Evolutionary conservation across 2,113 vertebrate genomes (phyloP).

Genomic region (Datnioides undecimradiatus): DNA sequence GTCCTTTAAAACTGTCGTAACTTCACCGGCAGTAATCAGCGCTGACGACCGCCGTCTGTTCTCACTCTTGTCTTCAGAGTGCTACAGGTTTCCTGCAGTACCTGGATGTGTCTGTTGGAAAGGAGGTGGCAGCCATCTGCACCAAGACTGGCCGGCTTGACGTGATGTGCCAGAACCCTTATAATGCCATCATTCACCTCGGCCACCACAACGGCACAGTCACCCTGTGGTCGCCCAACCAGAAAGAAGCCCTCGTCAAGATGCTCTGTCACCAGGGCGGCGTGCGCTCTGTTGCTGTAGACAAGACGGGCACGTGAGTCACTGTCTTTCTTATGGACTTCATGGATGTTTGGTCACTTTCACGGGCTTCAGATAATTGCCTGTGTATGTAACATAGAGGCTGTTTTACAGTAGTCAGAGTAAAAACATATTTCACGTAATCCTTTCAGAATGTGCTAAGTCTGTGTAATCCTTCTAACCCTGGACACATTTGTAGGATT

Average conservation of each 20-base stretch:
- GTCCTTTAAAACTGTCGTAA: background rate
- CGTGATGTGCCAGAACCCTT: constrained; percentile 91
- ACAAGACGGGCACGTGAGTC: constrained; percentile 90
- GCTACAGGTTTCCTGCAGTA: constrained; percentile 91
- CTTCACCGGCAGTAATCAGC: background rate
- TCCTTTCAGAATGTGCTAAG: background rate
- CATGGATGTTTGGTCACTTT: background rate
- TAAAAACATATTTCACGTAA: background rate
- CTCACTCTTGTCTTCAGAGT: constrained; percentile 78
- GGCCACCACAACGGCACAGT: constrained; percentile 90
- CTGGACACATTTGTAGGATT: too few species aligned
- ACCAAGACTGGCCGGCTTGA: constrained; percentile 87
- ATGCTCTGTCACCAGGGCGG: constrained; percentile 91
- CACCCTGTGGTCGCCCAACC: constrained; percentile 91
- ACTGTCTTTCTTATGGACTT: background rate
- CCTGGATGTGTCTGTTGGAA: constrained; percentile 91
- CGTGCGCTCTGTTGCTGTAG: constrained; percentile 87
- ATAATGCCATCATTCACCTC: constrained; percentile 90
- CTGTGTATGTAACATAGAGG: background rate
- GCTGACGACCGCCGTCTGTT: background rate
- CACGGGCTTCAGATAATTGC: background rate
- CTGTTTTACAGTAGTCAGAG: background rate
- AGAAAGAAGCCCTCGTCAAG: constrained; percentile 89
- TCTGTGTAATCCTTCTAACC: too few species aligned
- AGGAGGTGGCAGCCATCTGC: constrained; percentile 86